Evolutionary conservation across 2,113 vertebrate genomes (phyloP), one percentile per base, ranked within the genome.

Genomic region (Spea multiplicata): DNA sequence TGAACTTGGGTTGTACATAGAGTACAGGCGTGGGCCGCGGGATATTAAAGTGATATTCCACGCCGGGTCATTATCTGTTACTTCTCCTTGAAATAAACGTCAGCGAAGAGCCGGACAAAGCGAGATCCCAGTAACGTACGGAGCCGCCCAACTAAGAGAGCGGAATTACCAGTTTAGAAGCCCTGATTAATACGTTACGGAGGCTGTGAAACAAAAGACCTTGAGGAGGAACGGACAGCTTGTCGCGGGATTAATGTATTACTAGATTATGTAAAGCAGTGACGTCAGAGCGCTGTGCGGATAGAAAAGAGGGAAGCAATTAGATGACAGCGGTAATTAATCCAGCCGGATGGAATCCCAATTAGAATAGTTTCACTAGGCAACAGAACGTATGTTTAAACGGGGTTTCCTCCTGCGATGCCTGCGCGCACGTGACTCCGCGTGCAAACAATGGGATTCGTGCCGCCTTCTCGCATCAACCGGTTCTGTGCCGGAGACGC

Each of bases 181-280:
- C 16, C 12, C 65, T 72, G 68, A 71, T 71, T 65, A 71, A 66
- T 66, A 47, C 14, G 3, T 49, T 49, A 14, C 10, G 0, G 17
- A 5, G 76, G 48, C 59, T 53, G 10, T 66, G 67, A 74, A 74
- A 80, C n/a, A 74, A 68, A 80, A 50, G 78, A 80, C 78, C 78
- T 80, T 80, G 78, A 80, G 71, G 65, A 50, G 67, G 71, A 59
- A 80, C 48, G 73, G 78, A 80, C 78, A 80, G 78, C 71, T 73
- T 74, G 78, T 17, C 4, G 71, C 64, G 46, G 78, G 78, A 80
- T 80, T 80, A 80, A 80, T 80, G 78, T 68, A 80, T 80, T 80
- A 80, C 64, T 5, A 71, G 78, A 74, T 80, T 80, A 80, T 47
- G 74, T 57, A 74, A 68, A 80, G 64, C 59, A 79, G 77, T 67